Conservation (phyloP, 2,888 invertebrate genomes). For the Stomorhina lunata region DNA sequence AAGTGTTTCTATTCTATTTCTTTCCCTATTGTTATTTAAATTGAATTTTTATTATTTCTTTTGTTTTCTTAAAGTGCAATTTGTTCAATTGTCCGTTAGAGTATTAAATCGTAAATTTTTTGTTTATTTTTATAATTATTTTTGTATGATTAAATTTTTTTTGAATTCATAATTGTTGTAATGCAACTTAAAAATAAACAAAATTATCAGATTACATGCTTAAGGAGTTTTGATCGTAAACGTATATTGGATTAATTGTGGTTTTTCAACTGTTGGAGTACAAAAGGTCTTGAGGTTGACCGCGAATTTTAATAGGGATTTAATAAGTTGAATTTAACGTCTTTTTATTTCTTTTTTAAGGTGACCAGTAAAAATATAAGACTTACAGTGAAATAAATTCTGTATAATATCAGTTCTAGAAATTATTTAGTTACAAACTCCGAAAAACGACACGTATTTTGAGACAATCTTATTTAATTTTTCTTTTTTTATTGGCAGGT, state of each 20-base stretch:
- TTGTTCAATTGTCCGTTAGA: constrained; percentile 52
- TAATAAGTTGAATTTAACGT: not conserved
- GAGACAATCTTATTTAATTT: too few species aligned
- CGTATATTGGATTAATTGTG: constrained; percentile 13
- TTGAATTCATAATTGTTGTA: constrained; percentile 28
- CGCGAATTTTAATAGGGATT: constrained; percentile 12
- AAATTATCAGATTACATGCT: constrained; percentile 62
- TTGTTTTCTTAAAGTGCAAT: constrained; percentile 25
- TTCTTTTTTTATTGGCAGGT: too few species aligned
- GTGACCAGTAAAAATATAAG: too few species aligned
- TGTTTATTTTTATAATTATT: constrained; percentile 57
- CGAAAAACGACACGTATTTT: too few species aligned
- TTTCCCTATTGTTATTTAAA: constrained; percentile 65
- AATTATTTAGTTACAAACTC: too few species aligned
- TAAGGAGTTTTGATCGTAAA: constrained; percentile 27
- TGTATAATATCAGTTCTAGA: too few species aligned
- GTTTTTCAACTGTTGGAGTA: not conserved
- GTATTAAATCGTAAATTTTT: constrained; percentile 46
- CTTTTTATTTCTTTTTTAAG: too few species aligned
- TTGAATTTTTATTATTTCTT: constrained; percentile 45
- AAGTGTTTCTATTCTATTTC: constrained; percentile 38
- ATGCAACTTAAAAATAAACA: constrained; percentile 56
- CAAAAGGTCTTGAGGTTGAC: constrained; percentile 25
- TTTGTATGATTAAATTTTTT: constrained; percentile 10
- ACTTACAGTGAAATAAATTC: too few species aligned